Conservation (phyloP, 2,888 invertebrate species). For the Agonopterix subpropinquella region DNA sequence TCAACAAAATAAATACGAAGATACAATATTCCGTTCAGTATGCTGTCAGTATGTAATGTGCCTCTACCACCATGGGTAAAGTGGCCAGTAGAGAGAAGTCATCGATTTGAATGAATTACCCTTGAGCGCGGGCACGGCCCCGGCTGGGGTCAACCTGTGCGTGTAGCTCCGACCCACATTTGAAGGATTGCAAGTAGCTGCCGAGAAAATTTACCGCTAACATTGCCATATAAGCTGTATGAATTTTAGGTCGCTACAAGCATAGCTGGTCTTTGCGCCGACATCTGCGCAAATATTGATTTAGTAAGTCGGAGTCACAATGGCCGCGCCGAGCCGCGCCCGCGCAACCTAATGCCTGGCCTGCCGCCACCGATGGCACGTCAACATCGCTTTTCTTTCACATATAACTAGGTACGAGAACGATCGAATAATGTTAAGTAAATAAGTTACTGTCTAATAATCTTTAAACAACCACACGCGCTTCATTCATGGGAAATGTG, state of each 20-base stretch:
- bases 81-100: slow-evolving; percentile 5
- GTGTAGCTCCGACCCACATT: slow-evolving; percentile 71
- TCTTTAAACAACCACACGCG: slow-evolving; percentile 27
- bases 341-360: slow-evolving; percentile 34
- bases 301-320: slow-evolving; percentile 69
- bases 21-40: neutral
- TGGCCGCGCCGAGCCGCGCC: slow-evolving; percentile 44
- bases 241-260: slow-evolving; percentile 74
- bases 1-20: neutral
- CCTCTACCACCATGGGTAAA: slow-evolving; percentile 3
- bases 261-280: slow-evolving; percentile 72
- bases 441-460: slow-evolving; percentile 19
- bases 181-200: slow-evolving; percentile 73
- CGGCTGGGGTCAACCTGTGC: slow-evolving; percentile 65
- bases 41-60: neutral
- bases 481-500: neutral
- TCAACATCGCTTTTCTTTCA: slow-evolving; percentile 36
- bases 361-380: slow-evolving; percentile 22
- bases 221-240: slow-evolving; percentile 74
- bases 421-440: slow-evolving; percentile 32
- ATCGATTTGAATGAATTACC: slow-evolving; percentile 60
- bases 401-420: slow-evolving; percentile 20
- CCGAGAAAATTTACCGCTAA: slow-evolving; percentile 74
- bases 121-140: slow-evolving; percentile 38
- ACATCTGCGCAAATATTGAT: slow-evolving; percentile 76